These are phyloP conservation scores for Eilema depressum DNA, from an alignment of 2,888 invertebrate genomes.

Conservation along the genomic window DNA sequence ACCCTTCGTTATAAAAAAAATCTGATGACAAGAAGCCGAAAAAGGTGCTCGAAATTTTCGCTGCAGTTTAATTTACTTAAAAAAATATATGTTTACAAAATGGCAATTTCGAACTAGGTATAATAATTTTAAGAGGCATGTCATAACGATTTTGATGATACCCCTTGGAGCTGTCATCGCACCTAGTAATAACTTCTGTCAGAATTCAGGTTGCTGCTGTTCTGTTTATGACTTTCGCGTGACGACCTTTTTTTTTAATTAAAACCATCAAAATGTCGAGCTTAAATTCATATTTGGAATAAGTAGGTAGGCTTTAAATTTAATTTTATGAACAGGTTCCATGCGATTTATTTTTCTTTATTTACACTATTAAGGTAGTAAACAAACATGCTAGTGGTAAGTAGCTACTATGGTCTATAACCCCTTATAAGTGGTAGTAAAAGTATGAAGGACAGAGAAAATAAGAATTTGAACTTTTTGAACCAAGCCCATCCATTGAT, in stretches of 20 bases:
- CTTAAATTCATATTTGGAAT: constrained; percentile 53
- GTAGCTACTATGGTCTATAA: no score
- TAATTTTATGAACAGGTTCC: constrained; percentile 18
- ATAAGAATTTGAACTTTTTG: no score
- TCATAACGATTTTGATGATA: constrained; percentile 31
- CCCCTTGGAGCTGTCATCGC: constrained; percentile 46
- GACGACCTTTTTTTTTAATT: constrained; percentile 46
- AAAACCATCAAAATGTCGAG: constrained; percentile 2
- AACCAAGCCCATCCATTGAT: no score
- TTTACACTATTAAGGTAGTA: neutral
- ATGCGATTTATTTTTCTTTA: neutral
- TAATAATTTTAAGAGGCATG: constrained; percentile 13
- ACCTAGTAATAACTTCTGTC: constrained; percentile 27
- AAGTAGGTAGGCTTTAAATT: constrained; percentile 47
- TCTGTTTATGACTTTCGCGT: constrained; percentile 39
- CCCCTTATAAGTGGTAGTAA: no score
- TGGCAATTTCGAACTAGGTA: neutral
- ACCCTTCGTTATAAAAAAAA: no score
- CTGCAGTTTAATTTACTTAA: neutral
- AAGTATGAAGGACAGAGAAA: no score
- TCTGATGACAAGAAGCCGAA: neutral
- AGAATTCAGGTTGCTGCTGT: constrained; percentile 30
- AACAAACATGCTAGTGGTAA: no score
- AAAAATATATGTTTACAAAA: no score
- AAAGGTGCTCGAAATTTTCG: neutral